These are phyloP conservation scores for Osedax frankpressi DNA, from an alignment of 2,888 invertebrate species.

Conservation along the genomic window DNA sequence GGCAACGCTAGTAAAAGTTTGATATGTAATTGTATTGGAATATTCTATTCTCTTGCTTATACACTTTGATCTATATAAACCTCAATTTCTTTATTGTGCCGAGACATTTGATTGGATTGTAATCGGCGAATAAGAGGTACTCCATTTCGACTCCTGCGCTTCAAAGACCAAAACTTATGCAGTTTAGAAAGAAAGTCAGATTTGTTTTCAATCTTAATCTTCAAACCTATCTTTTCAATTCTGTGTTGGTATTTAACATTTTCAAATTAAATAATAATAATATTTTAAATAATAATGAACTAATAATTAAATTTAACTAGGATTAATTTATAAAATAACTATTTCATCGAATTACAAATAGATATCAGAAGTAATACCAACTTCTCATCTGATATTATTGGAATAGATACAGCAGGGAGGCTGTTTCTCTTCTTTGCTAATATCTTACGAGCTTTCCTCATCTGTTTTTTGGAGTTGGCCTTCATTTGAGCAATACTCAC, in stretches of 20 bases:
- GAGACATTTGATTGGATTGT: conserved; percentile 51
- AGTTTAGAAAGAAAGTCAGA: conserved; percentile 75
- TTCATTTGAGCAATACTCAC: too few relatives aligned
- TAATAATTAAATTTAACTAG: too few relatives aligned
- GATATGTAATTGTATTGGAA: too few relatives aligned
- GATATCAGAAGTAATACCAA: too few relatives aligned
- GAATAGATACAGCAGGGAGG: conserved; percentile 79
- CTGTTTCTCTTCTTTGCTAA: conserved; percentile 76
- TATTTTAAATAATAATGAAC: too few relatives aligned
- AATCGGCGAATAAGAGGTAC: conserved; percentile 77
- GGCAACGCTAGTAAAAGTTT: too few relatives aligned
- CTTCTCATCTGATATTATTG: conserved; percentile 58
- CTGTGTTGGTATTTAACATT: too few relatives aligned
- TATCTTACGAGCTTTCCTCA: conserved; percentile 73
- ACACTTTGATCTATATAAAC: too few relatives aligned
- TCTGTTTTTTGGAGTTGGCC: conserved; percentile 56
- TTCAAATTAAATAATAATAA: too few relatives aligned
- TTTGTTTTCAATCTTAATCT: conserved; percentile 59
- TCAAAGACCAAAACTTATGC: conserved; percentile 91
- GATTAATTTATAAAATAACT: too few relatives aligned
- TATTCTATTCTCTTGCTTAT: too few relatives aligned
- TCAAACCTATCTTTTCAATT: conserved; percentile 69
- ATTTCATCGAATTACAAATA: too few relatives aligned
- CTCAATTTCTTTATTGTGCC: conserved; percentile 19
- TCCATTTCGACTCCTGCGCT: conserved; percentile 83